These are phyloP conservation scores for Drosophila aldrichi DNA, from an alignment of 2,888 invertebrate genomes.

Conservation along the genomic window DNA sequence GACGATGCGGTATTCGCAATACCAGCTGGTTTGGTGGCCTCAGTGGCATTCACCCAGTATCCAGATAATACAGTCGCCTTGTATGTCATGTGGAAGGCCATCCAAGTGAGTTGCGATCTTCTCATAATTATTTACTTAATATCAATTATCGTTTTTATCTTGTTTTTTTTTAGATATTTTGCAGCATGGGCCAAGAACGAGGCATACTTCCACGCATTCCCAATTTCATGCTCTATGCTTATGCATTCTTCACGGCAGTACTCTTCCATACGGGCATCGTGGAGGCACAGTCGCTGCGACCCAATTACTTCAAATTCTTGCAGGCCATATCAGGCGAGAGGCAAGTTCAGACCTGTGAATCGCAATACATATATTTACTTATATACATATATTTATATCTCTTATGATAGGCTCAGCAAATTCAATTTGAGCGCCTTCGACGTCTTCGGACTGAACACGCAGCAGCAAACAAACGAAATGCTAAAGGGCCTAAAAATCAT, in stretches of 20 bases:
- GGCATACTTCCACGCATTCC: constrained; percentile 89
- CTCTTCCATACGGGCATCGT: constrained; percentile 92
- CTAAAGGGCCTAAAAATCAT: constrained; percentile 78
- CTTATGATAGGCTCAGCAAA: constrained; percentile 86
- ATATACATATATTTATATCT: background rate
- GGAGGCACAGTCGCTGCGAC: constrained; percentile 91
- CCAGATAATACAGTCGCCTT: constrained; percentile 92
- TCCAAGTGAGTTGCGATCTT: constrained; percentile 87
- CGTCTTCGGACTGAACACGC: constrained; percentile 87
- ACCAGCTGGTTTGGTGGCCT: constrained; percentile 90
- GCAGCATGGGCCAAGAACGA: constrained; percentile 89
- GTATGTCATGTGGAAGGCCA: constrained; percentile 92
- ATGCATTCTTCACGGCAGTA: constrained; percentile 91
- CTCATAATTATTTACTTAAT: background rate
- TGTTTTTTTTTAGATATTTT: constrained; percentile 87
- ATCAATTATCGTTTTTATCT: background rate
- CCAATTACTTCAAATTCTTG: constrained; percentile 94
- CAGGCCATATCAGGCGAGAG: constrained; percentile 90
- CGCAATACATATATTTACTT: background rate
- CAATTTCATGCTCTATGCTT: constrained; percentile 90
- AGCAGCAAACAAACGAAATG: constrained; percentile 85
- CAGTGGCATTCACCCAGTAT: constrained; percentile 90
- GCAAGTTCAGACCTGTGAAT: constrained; percentile 79
- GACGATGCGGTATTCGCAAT: constrained; percentile 89
- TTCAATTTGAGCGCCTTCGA: constrained; percentile 88